Evolutionary conservation across 2,888 invertebrate species (phyloP).

Genomic region (Lepidocyrtoides sp.): DNA sequence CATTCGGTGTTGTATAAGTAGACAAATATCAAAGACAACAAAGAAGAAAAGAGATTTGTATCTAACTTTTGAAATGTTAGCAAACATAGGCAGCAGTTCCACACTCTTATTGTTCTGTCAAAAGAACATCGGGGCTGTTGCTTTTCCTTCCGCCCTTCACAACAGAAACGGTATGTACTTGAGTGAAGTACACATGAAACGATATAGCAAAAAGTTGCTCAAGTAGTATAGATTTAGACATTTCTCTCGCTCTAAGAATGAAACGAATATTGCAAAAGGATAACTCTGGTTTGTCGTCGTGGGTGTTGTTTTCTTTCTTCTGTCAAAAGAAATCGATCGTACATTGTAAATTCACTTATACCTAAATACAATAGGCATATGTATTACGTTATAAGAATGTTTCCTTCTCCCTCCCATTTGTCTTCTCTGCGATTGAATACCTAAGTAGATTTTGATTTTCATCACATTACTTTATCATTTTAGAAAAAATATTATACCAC

Average conservation of each 20-base stretch:
- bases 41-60: not conserved
- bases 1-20: not conserved
- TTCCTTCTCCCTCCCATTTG: not conserved
- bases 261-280: not conserved
- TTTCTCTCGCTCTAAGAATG: not conserved
- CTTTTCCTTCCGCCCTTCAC: slow-evolving; percentile 10
- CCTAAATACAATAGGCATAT: not conserved
- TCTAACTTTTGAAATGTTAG: not conserved
- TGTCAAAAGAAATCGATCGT: slow-evolving; percentile 12
- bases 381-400: not conserved
- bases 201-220: not conserved
- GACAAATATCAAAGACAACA: not conserved
- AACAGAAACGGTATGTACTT: slow-evolving; percentile 13
- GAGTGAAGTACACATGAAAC: not conserved
- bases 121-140: not conserved
- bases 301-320: not conserved
- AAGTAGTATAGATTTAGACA: not conserved
- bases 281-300: not conserved
- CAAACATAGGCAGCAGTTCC: not conserved
- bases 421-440: not conserved
- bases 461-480: not conserved
- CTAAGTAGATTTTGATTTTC: not conserved
- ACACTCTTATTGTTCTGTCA: slow-evolving; percentile 12
- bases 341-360: too few species aligned
- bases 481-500: too few species aligned